Evolutionary conservation across 1,140 invertebrate species (phyloP).

Genomic region (Drosophila insularis): DNA sequence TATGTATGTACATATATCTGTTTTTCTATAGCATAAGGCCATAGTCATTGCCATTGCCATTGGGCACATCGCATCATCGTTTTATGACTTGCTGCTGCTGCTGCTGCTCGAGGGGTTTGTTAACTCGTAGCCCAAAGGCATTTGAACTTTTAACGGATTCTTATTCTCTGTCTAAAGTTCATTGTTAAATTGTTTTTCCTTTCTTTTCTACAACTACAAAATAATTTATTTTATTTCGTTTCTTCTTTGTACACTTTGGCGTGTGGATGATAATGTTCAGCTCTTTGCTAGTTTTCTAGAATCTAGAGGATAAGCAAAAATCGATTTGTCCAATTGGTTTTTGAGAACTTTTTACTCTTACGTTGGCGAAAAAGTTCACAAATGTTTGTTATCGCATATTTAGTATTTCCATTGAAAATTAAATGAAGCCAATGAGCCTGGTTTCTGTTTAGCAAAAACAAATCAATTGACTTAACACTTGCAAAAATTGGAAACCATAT

Average conservation of each 20-base stretch:
- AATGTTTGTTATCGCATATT: not conserved
- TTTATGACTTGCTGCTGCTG: conserved; percentile 28
- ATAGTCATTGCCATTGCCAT: conserved; percentile 13
- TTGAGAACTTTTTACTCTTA: not conserved
- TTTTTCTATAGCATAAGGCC: conserved; percentile 17
- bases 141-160: conserved; percentile 72
- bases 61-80: conserved; percentile 14
- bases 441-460: not conserved
- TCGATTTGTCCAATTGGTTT: not conserved
- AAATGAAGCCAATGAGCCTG: not conserved
- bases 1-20: conserved; percentile 17
- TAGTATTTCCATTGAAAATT: not conserved
- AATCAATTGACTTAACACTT: not conserved
- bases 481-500: not conserved
- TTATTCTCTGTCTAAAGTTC: conserved; percentile 50
- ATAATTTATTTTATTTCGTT: conserved; percentile 12
- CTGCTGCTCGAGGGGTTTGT: conserved; percentile 40
- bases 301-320: not conserved
- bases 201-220: conserved; percentile 3
- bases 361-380: not conserved
- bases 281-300: not conserved
- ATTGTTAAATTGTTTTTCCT: conserved; percentile 56
- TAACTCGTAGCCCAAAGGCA: conserved; percentile 50
- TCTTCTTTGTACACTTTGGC: conserved; percentile 17
- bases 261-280: not conserved